A percentile compares a stretch with the other conserved stretches of the same genome.
These are phyloP conservation scores for Scomberomorus guttatus DNA, from an alignment of 2,797 vertebrate species.

Conservation along the genomic window DNA sequence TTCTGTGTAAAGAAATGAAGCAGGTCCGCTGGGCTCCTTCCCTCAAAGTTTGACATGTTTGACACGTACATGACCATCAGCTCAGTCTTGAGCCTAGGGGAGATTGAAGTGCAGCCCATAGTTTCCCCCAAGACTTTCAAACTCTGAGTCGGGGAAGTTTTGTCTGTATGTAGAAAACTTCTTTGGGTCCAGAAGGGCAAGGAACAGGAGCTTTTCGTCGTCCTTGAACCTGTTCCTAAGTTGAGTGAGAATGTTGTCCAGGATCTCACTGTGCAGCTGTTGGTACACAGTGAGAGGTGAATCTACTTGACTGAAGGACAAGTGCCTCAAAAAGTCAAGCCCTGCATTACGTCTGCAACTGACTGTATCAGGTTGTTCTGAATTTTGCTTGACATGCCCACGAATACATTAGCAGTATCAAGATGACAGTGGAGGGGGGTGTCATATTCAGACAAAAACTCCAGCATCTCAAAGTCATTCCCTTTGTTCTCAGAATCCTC, in stretches of 20 bases:
- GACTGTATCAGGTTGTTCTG: too few relatives aligned
- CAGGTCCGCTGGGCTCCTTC: constrained; percentile 20
- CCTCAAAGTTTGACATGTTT: constrained; percentile 18
- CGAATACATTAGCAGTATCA: too few relatives aligned
- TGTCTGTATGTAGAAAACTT: constrained; percentile 15
- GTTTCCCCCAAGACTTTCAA: constrained; percentile 1
- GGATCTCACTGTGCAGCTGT: constrained; percentile 20
- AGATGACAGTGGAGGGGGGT: too few relatives aligned
- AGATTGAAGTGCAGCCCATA: constrained; percentile 2
- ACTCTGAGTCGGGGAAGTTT: constrained; percentile 14
- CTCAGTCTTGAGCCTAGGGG: constrained; percentile 19
- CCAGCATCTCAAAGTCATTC: constrained; percentile 1
- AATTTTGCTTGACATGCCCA: too few relatives aligned
- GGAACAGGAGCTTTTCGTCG: constrained; percentile 29
- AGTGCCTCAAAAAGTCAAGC: too few relatives aligned
- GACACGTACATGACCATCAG: constrained; percentile 24
- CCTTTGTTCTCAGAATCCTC: background rate
- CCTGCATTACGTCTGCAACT: too few relatives aligned
- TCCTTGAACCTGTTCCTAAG: constrained; percentile 25
- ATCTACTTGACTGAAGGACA: too few relatives aligned
- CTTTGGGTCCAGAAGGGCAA: constrained; percentile 16
- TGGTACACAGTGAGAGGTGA: constrained; percentile 14
- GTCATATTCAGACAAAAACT: background rate
- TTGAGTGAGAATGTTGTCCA: constrained; percentile 34
- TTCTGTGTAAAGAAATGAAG: background rate